Evolutionary conservation across 2,113 vertebrate species (phyloP).

Genomic region (Myocastor coypus): DNA sequence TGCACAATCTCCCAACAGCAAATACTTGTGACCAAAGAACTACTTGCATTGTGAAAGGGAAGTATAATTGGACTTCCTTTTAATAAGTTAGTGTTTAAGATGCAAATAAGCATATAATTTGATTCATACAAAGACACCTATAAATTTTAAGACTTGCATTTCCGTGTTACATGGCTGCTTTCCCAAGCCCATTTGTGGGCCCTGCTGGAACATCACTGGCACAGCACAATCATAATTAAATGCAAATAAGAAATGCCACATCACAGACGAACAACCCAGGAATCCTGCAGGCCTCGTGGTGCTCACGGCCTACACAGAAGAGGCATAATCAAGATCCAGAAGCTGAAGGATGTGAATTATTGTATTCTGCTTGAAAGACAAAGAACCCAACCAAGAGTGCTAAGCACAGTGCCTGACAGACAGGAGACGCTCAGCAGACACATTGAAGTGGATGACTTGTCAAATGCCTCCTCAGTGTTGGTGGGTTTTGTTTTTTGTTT

Average conservation of each 20-base stretch:
- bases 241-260: not conserved
- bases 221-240: slow-evolving; percentile 19
- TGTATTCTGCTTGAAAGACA: not conserved
- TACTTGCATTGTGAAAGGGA: slow-evolving; percentile 62
- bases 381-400: not conserved
- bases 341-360: not conserved
- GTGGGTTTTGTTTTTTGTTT: too few species aligned
- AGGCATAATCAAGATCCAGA: not conserved
- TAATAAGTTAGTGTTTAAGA: slow-evolving; percentile 63
- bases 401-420: accelerated
- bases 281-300: not conserved
- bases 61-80: slow-evolving; percentile 50
- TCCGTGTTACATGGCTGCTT: slow-evolving; percentile 60
- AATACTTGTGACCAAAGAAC: slow-evolving; percentile 60
- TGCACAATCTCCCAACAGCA: slow-evolving; percentile 66
- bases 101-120: slow-evolving; percentile 52
- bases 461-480: not conserved
- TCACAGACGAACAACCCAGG: not conserved
- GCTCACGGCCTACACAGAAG: not conserved
- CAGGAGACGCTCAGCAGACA: not conserved
- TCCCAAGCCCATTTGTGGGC: slow-evolving; percentile 58
- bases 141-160: slow-evolving; percentile 6
- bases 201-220: not conserved
- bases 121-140: slow-evolving; percentile 39
- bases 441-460: not conserved